Conservation (phyloP, 30 jellyfish, hydroid and myxozoan genomes). For the Aurelia coerulea region DNA sequence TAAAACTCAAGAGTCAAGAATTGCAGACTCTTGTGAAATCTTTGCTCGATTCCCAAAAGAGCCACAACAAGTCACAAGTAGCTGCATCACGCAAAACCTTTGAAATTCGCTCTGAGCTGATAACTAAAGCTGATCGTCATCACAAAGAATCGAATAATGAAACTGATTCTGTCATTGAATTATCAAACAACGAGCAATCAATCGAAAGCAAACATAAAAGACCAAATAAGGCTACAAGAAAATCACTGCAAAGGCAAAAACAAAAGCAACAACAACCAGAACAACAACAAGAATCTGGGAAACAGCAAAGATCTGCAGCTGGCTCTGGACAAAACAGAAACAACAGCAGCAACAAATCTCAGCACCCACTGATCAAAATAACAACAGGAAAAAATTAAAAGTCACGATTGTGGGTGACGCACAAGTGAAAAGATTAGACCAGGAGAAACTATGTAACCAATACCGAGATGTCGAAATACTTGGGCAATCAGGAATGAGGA, state of each 20-base stretch:
- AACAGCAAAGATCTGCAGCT: conserved; percentile 19
- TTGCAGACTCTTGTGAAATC: background rate
- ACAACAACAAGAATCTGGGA: conserved; percentile 21
- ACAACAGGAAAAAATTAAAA: conserved; percentile 9
- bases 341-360: conserved; percentile 11
- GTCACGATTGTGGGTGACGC: conserved; percentile 19
- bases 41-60: too few relatives aligned
- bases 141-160: too few relatives aligned
- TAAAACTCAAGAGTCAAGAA: too few relatives aligned
- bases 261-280: conserved; percentile 1
- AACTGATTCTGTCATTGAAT: too few relatives aligned
- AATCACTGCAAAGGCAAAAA: conserved; percentile 18
- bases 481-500: conserved; percentile 31
- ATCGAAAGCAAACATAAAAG: conserved; percentile 20
- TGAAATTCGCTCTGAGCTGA: too few relatives aligned
- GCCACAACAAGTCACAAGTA: too few relatives aligned
- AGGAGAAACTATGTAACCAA: conserved; percentile 8
- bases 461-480: conserved; percentile 18
- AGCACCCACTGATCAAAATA: conserved; percentile 10
- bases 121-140: too few relatives aligned
- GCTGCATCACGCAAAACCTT: too few relatives aligned
- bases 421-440: conserved; percentile 6
- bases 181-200: background rate
- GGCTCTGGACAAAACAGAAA: conserved; percentile 18
- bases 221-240: conserved; percentile 2